These are phyloP conservation scores for Archaeoteleia sp. DNA, from an alignment of 2,888 invertebrate genomes.

Conservation along the genomic window DNA sequence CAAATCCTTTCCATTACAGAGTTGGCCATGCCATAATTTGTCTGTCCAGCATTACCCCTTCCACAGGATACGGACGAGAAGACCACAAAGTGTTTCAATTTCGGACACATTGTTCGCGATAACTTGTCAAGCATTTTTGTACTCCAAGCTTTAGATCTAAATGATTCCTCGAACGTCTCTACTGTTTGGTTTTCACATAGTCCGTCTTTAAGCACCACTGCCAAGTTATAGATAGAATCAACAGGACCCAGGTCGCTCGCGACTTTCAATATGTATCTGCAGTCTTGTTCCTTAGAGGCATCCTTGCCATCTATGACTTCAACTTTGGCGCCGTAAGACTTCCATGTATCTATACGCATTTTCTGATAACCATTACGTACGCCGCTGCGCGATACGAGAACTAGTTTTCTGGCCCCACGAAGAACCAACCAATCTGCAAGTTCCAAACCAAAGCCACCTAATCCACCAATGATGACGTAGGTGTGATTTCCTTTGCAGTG, in stretches of 20 bases:
- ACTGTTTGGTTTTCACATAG: constrained; percentile 77
- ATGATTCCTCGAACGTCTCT: constrained; percentile 76
- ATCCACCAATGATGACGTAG: constrained; percentile 84
- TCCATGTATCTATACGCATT: constrained; percentile 82
- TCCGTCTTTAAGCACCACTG: constrained; percentile 78
- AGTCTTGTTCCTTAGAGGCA: constrained; percentile 82
- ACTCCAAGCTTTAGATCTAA: constrained; percentile 77
- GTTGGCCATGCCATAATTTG: constrained; percentile 80
- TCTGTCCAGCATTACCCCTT: constrained; percentile 80
- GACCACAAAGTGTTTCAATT: constrained; percentile 78
- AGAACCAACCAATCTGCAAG: constrained; percentile 89
- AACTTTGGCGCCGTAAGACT: constrained; percentile 81
- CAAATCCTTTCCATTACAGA: constrained; percentile 79
- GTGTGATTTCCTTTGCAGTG: constrained; percentile 76
- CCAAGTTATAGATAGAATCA: constrained; percentile 82
- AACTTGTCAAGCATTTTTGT: constrained; percentile 50
- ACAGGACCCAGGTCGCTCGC: constrained; percentile 76
- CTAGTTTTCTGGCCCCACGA: constrained; percentile 86
- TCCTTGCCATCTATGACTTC: constrained; percentile 82
- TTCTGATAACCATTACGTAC: constrained; percentile 88
- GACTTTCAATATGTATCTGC: constrained; percentile 81
- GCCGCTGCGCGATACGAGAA: constrained; percentile 88
- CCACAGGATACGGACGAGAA: constrained; percentile 82
- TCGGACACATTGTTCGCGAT: constrained; percentile 46
- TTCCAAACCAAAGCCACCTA: constrained; percentile 95